A percentile compares a stretch with the other conserved stretches of the same genome.
These are phyloP conservation scores for Eumerus sabulonum DNA, from an alignment of 2,888 invertebrate genomes.

Conservation along the genomic window DNA sequence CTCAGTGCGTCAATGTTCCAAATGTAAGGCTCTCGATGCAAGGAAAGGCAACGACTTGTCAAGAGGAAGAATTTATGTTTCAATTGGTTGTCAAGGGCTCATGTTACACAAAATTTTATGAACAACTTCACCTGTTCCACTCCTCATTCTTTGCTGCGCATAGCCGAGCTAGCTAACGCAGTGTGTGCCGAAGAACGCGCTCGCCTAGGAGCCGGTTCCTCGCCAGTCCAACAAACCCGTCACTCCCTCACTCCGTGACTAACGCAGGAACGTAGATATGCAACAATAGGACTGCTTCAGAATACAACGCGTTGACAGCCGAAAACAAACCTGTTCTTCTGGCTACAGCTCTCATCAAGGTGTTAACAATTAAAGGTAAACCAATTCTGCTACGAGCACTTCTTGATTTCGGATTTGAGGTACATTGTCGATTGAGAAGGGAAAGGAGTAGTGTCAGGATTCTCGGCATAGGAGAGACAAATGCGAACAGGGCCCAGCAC, in stretches of 20 bases:
- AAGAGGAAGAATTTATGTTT: conserved; percentile 1
- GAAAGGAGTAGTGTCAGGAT: conserved; percentile 3
- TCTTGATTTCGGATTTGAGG: conserved; percentile 16
- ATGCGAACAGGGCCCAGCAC: neutral
- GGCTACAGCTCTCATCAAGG: neutral
- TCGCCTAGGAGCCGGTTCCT: neutral
- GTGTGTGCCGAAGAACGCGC: neutral
- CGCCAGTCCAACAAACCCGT: neutral
- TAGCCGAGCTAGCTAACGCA: conserved; percentile 5
- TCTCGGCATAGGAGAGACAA: neutral
- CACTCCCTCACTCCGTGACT: neutral
- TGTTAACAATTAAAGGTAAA: neutral
- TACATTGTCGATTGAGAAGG: neutral
- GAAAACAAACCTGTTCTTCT: conserved; percentile 12
- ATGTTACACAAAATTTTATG: neutral
- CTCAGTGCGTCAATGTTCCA: neutral
- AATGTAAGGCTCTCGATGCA: neutral
- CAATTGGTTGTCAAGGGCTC: conserved; percentile 16
- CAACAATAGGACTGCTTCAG: neutral
- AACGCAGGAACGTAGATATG: neutral
- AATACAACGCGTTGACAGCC: neutral
- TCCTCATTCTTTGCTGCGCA: conserved; percentile 7
- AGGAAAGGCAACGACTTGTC: neutral
- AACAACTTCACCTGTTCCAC: neutral
- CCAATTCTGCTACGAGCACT: conserved; percentile 17